Conservation (phyloP, 30 jellyfish, hydroid and myxozoan species). For the Euphysa ruthae region DNA sequence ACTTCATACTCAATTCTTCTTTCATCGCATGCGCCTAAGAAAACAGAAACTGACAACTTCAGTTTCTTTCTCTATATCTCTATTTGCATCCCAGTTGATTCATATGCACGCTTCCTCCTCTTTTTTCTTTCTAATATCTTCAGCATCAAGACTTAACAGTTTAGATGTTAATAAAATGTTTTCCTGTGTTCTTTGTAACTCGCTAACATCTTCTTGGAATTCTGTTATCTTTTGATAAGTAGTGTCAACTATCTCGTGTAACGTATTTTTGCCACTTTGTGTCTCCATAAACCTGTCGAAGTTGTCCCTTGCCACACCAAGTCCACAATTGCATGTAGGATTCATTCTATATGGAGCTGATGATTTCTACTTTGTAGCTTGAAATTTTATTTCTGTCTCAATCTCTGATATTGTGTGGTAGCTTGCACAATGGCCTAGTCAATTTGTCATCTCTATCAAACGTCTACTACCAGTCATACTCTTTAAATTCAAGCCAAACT, state of each 20-base stretch:
- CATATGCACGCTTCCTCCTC: not conserved
- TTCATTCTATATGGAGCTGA: not conserved
- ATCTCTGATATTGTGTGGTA: not conserved
- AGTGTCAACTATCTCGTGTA: not conserved
- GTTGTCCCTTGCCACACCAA: not conserved
- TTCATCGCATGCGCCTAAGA: too few species aligned
- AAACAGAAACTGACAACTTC: too few species aligned
- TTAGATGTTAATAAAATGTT: too few species aligned
- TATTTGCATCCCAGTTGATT: not conserved
- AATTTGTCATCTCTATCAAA: not conserved
- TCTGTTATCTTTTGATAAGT: too few species aligned
- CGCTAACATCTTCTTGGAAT: too few species aligned
- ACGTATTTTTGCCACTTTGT: not conserved
- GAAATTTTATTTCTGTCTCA: not conserved
- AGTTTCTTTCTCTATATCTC: not conserved
- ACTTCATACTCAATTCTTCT: too few species aligned
- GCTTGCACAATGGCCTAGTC: not conserved
- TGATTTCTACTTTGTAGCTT: not conserved
- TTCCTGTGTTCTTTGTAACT: too few species aligned
- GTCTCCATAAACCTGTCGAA: not conserved
- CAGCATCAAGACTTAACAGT: too few species aligned
- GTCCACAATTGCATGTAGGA: not conserved
- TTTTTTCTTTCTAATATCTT: not conserved
- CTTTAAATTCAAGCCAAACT: not conserved
- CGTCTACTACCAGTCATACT: not conserved